These are phyloP conservation scores for Aplodontia rufa DNA, from an alignment of 2,113 vertebrate species.

Conservation along the genomic window DNA sequence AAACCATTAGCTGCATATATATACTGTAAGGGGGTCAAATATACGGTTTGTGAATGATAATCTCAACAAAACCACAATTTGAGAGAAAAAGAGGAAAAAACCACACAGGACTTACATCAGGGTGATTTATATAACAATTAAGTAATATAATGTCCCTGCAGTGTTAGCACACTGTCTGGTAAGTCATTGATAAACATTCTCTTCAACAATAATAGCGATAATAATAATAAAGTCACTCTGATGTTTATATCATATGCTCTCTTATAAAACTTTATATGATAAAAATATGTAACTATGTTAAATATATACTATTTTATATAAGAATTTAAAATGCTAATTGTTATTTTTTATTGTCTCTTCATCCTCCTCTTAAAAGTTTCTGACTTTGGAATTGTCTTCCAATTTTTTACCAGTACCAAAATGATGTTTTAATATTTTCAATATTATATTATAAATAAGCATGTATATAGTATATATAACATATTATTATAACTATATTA, in stretches of 20 bases:
- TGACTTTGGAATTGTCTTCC: neutral
- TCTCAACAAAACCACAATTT: neutral
- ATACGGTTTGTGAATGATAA: neutral
- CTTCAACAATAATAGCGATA: neutral
- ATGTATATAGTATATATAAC: neutral
- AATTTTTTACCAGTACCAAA: slow-evolving; percentile 28
- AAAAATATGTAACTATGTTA: neutral
- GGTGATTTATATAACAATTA: neutral
- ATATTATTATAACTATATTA: neutral
- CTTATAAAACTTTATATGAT: slow-evolving; percentile 6
- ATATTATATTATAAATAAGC: neutral
- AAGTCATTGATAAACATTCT: neutral
- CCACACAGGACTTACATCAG: neutral
- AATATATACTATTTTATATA: neutral
- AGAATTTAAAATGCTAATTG: neutral
- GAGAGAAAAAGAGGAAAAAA: neutral
- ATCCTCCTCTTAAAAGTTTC: slow-evolving; percentile 22
- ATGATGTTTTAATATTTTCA: slow-evolving; percentile 20
- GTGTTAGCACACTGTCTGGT: neutral
- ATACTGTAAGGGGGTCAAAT: neutral
- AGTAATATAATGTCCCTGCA: neutral
- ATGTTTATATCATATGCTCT: neutral
- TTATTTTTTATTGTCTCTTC: neutral
- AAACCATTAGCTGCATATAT: too few relatives aligned
- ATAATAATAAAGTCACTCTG: too few relatives aligned